phyloP scores from a whole-genome alignment of 2,888 invertebrate genomes.

The Lepidonotus clava region DNA sequence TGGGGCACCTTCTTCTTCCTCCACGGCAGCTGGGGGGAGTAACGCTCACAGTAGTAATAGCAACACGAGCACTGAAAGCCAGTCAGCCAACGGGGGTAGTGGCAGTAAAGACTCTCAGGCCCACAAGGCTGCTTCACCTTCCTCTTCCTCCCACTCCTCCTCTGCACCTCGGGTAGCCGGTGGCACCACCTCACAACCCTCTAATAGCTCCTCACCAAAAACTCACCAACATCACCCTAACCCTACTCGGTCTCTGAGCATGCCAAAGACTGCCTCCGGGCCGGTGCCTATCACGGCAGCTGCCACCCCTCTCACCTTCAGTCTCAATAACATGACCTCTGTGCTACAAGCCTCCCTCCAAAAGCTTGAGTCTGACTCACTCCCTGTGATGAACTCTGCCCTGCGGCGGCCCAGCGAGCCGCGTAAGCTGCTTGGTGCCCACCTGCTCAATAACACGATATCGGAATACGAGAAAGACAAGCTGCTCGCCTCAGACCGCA shows the following conservation, averaged over 20 bases:
- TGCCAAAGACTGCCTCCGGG: background rate
- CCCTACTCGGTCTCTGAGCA: background rate
- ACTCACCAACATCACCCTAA: background rate
- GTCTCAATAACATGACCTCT: slow-evolving; percentile 26
- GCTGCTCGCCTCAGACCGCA: background rate
- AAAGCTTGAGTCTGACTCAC: slow-evolving; percentile 31
- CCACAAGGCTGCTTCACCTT: background rate
- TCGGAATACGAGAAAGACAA: background rate
- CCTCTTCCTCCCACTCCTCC: slow-evolving; percentile 12
- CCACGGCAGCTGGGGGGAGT: background rate
- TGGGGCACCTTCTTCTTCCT: background rate
- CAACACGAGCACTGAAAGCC: background rate
- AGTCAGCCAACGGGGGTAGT: background rate
- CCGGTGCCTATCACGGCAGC: background rate
- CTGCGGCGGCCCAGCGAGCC: slow-evolving; percentile 30
- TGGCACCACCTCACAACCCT: slow-evolving; percentile 6
- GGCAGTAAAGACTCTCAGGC: background rate
- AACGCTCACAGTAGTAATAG: slow-evolving; percentile 16
- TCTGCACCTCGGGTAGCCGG: slow-evolving; percentile 15
- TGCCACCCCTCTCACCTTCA: slow-evolving; percentile 29
- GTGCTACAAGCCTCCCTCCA: slow-evolving; percentile 44
- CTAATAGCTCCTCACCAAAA: no score
- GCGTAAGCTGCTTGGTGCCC: slow-evolving; percentile 23
- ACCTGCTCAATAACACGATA: slow-evolving; percentile 21
- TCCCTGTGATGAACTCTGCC: background rate